Conservation (phyloP, 2,113 vertebrate genomes). For the Salvator merianae region DNA sequence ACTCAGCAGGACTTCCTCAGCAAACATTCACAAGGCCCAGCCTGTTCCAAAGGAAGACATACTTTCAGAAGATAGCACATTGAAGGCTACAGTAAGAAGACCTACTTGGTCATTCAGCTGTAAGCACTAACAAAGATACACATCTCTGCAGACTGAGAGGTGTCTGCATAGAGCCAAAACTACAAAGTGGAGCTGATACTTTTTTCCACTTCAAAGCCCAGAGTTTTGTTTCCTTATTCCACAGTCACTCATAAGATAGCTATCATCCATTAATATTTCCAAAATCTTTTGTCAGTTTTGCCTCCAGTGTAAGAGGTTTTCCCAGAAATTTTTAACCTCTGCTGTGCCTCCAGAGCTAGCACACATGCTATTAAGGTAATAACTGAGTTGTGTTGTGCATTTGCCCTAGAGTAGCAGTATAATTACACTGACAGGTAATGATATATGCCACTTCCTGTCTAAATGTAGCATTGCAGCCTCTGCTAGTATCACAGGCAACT, state of each 20-base stretch:
- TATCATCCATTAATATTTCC: not conserved
- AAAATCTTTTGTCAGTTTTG: not conserved
- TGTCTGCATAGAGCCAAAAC: not conserved
- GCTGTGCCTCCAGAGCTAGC: not conserved
- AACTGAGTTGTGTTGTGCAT: not conserved
- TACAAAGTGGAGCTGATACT: not conserved
- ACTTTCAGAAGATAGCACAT: not conserved
- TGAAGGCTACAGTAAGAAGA: not conserved
- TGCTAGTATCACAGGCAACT: not conserved
- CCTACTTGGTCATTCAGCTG: not conserved
- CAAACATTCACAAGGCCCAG: not conserved
- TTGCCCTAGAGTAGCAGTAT: not conserved
- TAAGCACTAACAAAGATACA: not conserved
- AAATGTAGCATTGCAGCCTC: not conserved
- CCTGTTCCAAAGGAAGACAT: not conserved
- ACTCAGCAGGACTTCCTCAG: conserved; percentile 6
- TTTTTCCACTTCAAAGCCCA: not conserved
- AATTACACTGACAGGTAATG: not conserved
- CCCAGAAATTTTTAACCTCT: not conserved
- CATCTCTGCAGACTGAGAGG: not conserved
- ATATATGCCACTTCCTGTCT: not conserved
- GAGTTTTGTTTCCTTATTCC: not conserved
- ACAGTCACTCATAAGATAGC: not conserved
- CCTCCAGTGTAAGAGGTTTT: not conserved
- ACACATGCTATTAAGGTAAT: not conserved